These are phyloP conservation scores for Sphaeridia pumilis DNA, from an alignment of 2,888 invertebrate species.

Conservation along the genomic window DNA sequence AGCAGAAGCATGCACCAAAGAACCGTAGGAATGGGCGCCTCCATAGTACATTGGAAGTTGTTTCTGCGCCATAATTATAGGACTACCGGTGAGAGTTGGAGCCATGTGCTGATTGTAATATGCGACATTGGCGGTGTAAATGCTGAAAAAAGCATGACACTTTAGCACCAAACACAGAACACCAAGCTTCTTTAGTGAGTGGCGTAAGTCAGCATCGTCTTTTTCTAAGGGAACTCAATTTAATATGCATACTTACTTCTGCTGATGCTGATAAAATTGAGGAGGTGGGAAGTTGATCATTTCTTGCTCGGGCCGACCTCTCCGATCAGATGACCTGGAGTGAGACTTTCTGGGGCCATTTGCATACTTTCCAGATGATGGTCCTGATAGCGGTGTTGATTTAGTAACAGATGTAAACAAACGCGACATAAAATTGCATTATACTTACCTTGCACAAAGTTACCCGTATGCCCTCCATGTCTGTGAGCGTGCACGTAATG, in stretches of 20 bases:
- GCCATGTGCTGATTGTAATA: slow-evolving; percentile 20
- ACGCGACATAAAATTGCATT: too few species aligned
- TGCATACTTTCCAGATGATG: too few species aligned
- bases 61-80: slow-evolving; percentile 32
- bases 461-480: slow-evolving; percentile 10
- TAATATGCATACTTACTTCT: slow-evolving; percentile 11
- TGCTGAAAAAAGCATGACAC: slow-evolving; percentile 7
- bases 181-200: too few species aligned
- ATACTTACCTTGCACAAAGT: slow-evolving; percentile 15
- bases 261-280: slow-evolving; percentile 8
- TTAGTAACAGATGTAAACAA: too few species aligned
- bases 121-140: slow-evolving; percentile 10
- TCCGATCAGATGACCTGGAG: slow-evolving; percentile 11
- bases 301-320: slow-evolving; percentile 10
- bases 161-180: too few species aligned
- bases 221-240: too few species aligned
- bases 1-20: too few species aligned
- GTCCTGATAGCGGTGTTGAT: too few species aligned
- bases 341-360: slow-evolving; percentile 15
- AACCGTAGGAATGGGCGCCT: too few species aligned
- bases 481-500: slow-evolving; percentile 12
- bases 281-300: slow-evolving; percentile 6
- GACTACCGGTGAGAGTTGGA: slow-evolving; percentile 33
- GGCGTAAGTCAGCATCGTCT: too few species aligned
- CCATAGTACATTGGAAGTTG: too few species aligned